Percentiles rank a stretch among this genome's conserved stretches.
Evolutionary conservation across 1,140 invertebrate species (phyloP).

Genomic region (Alviniconcha marisindica): DNA sequence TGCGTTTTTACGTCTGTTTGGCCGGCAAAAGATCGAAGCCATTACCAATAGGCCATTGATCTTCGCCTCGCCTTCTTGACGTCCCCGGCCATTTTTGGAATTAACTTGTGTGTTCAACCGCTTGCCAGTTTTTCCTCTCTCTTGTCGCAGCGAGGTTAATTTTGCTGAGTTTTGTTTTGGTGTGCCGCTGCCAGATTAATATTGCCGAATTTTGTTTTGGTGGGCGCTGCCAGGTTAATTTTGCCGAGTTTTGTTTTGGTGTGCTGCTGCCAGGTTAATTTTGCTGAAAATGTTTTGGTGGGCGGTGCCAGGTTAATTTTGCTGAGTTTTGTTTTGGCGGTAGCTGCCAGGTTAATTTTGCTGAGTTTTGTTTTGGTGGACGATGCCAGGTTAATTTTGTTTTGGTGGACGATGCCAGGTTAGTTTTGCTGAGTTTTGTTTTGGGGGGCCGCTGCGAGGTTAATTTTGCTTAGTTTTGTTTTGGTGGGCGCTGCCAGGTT

Average conservation of each 20-base stretch:
- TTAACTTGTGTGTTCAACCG: too few relatives aligned
- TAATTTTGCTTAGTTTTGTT: background rate
- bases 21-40: background rate
- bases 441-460: background rate
- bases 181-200: background rate
- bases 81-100: too few relatives aligned
- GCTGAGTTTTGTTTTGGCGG: too few relatives aligned
- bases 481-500: background rate
- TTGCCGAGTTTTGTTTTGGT: too few relatives aligned
- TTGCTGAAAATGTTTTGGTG: background rate
- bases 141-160: too few relatives aligned
- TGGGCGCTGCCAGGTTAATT: too few relatives aligned
- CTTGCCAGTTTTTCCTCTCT: too few relatives aligned
- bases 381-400: background rate
- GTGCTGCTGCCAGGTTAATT: background rate
- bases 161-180: too few relatives aligned
- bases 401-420: background rate
- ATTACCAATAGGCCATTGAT: background rate
- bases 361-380: too few relatives aligned
- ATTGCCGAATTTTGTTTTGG: background rate
- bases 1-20: too few relatives aligned
- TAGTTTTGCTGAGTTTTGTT: too few relatives aligned
- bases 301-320: too few relatives aligned
- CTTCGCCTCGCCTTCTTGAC: background rate
- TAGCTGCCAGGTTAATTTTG: background rate